Conservation (phyloP, 37 sponge, comb jelly and placozoan species). For the Mnemiopsis leidyi region DNA sequence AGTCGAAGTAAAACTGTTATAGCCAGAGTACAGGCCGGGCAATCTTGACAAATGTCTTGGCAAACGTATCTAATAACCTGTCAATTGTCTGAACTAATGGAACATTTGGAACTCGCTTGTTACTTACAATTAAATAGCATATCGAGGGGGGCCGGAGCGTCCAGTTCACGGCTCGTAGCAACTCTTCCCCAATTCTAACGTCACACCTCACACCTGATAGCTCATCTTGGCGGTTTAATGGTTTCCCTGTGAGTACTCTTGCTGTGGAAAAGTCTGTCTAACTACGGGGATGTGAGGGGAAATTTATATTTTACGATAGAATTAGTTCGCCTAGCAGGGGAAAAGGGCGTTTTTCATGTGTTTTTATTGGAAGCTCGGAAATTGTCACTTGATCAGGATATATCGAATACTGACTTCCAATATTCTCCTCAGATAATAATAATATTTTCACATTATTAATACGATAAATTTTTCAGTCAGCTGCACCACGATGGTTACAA, state of each 20-base stretch:
- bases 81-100: neutral
- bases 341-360: neutral
- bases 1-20: neutral
- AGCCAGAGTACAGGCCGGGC: neutral
- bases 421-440: neutral
- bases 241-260: neutral
- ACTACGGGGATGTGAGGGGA: neutral
- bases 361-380: neutral
- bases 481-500: conserved; percentile 45
- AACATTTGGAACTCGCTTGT: neutral
- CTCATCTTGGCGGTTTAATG: neutral
- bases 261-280: neutral
- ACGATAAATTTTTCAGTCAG: conserved; percentile 50
- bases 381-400: neutral
- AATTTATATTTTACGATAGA: neutral
- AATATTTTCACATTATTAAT: too few relatives aligned
- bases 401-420: neutral
- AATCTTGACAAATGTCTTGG: neutral
- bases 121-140: neutral
- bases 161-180: neutral
- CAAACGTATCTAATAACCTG: neutral
- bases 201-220: neutral
- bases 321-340: neutral
- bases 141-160: neutral
- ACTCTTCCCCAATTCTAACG: neutral